Base-by-base conservation (phyloP, 2,888 invertebrate species). In the Nemotelus nigrinus region DNA sequence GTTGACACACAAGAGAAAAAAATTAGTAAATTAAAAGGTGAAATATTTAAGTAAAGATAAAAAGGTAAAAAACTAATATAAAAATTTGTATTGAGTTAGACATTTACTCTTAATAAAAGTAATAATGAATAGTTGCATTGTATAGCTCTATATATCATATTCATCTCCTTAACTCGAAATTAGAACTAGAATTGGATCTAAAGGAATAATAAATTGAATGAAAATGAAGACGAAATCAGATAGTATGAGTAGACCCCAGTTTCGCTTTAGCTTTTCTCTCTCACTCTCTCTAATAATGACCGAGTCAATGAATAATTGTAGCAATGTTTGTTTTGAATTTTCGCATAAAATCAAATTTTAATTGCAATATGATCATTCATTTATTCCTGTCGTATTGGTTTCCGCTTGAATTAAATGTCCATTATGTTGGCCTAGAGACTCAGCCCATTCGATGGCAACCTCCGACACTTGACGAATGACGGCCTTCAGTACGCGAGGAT, bases 91-190 rank as follows among this genome's bases (percentile, higher is more conserved):
- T 74, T 47, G 63, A 63, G 63, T 74, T 74, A 63, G 60, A 74
- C 60, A 74, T 74, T 74, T 74, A 74, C 48, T 74, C 74, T 60
- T 50, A 74, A 72, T 25, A 72, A 68, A 68, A 25, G 4, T 50
- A 50, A 68, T 53, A 50, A 45, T 8, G 63, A 74, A 50, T 74
- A 74, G n/a, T 74, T 74, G 60, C 63, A 74, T 60, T 63, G 60
- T 60, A 74, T 74, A 55, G 70, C 55, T 70, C 70, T 70, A 74
- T 74, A 74, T 63, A 74, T 74, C 58, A 74, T 50, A 63, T 74
- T 74, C 74, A 63, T 74, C 60, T 50, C 48, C 45, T 39, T 25
- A 74, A 70, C 55, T 74, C 74, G 63, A 68, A 74, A 74, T 48
- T 63, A 74, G 48, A 63, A 74, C 72, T 58, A 74, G 48, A 63